Evolutionary conservation across 1,140 invertebrate species (phyloP), one percentile per base, ranked within the genome.

Genomic region (Stenopsyche tienmushanensis): DNA sequence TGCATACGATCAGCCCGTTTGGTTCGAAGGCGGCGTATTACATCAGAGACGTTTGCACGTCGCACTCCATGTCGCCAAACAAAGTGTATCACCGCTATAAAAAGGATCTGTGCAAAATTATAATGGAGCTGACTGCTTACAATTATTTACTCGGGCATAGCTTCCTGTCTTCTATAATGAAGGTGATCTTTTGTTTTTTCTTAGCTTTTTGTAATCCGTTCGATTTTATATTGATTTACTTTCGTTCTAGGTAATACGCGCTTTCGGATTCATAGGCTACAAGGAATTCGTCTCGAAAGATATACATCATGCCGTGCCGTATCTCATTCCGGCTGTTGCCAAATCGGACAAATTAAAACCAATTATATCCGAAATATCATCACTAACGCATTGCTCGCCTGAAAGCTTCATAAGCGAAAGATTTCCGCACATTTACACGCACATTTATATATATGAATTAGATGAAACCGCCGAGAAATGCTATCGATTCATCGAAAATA

Each of bases 81-180:
- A 75, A 83, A 47, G 76, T 90, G 20, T 90, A 87, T 71, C 82
- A 83, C 64, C 82, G 85, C 75, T 88, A 89, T 71, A 86, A 85
- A 70, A 85, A 84, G 17, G 83, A 87, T 73, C 83, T 87, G 57
- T 81, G 88, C 24, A 77, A 81, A 47, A 74, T 82, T 24, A 81
- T 86, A 34, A 83, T 84, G 57, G 76, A 85, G 20, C 79, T 88
- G 64, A 82, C 83, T 0, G 80, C 85, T 25, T 77, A 78, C 26
- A 85, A 85, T 67, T 82, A 83, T 53, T 74, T 86, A 1, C 75
- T 76, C 66, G 77, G 75, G 1, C 77, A 78, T 53, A 75, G 82
- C 42, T 83, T 83, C 66, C 78, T 79, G 25, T 75, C 78, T 42
- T 80, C 73, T 65, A 80, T 79, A 71, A 72, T 83, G 17, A 80